Evolutionary conservation across 2,888 invertebrate species (phyloP).

Genomic region (Schizotus pectinicornis): DNA sequence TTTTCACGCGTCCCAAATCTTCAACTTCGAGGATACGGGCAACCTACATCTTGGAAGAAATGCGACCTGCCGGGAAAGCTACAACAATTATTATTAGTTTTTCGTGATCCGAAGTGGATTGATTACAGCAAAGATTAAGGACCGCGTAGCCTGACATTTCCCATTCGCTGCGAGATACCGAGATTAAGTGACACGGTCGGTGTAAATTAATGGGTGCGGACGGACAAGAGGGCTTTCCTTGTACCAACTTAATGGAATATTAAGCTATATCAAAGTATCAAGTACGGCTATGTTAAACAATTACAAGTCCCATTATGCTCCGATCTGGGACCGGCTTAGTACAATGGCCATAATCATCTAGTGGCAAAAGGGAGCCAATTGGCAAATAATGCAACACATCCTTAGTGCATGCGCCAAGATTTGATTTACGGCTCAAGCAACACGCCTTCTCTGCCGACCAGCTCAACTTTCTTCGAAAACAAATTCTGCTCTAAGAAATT

Average conservation of each 20-base stretch:
- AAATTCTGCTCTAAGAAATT: no score
- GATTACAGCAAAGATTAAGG: conserved; percentile 23
- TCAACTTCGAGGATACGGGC: no score
- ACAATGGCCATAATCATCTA: conserved; percentile 25
- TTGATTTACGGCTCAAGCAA: no score
- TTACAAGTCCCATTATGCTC: conserved; percentile 36
- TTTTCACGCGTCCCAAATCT: no score
- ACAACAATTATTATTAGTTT: neutral
- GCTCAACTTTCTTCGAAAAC: no score
- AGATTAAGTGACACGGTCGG: conserved; percentile 30
- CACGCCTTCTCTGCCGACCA: no score
- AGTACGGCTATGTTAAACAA: conserved; percentile 33
- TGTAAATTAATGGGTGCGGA: conserved; percentile 33
- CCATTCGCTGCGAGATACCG: conserved; percentile 22
- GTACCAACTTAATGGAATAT: conserved; percentile 32
- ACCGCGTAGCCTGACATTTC: conserved; percentile 13
- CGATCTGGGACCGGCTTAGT: conserved; percentile 31
- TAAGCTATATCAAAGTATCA: conserved; percentile 33
- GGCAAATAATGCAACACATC: conserved; percentile 12
- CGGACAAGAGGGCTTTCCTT: conserved; percentile 33
- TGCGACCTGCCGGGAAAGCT: no score
- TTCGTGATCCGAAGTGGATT: conserved; percentile 10
- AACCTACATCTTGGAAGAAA: no score
- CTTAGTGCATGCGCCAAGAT: conserved; percentile 1
- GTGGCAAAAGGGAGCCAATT: conserved; percentile 1